These are phyloP conservation scores for Meandrusa payeni DNA, from an alignment of 2,888 invertebrate species.

Conservation along the genomic window DNA sequence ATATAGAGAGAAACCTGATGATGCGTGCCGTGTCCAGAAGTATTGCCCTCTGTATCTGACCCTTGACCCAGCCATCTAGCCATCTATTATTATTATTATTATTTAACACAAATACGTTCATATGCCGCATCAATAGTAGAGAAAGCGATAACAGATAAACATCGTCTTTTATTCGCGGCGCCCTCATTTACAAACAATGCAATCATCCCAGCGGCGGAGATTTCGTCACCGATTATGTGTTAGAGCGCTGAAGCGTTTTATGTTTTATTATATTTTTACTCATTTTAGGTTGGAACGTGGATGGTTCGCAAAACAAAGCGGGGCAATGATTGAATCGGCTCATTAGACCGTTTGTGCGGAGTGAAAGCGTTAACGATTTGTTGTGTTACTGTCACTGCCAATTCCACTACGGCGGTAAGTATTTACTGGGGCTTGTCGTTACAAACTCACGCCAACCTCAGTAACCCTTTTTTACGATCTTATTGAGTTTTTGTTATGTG, in stretches of 20 bases:
- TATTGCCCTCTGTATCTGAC: too few species aligned
- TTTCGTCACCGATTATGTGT: slow-evolving; percentile 65
- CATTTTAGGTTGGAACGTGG: slow-evolving; percentile 36
- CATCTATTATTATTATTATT: too few species aligned
- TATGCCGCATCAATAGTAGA: slow-evolving; percentile 24
- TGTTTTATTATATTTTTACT: slow-evolving; percentile 34
- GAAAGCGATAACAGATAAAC: slow-evolving; percentile 47
- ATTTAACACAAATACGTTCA: background rate
- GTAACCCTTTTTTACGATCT: too few species aligned
- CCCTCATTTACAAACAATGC: slow-evolving; percentile 74
- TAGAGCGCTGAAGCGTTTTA: slow-evolving; percentile 35
- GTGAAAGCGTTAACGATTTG: slow-evolving; percentile 41
- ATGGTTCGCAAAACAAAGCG: slow-evolving; percentile 48
- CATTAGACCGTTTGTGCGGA: slow-evolving; percentile 37
- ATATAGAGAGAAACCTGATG: too few species aligned
- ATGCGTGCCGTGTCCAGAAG: too few species aligned
- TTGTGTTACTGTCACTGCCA: background rate
- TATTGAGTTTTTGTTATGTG: too few species aligned
- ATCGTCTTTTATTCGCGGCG: slow-evolving; percentile 52
- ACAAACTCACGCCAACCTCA: too few species aligned
- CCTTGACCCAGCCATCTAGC: too few species aligned
- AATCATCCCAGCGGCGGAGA: slow-evolving; percentile 48
- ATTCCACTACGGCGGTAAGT: too few species aligned
- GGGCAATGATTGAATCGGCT: slow-evolving; percentile 52
- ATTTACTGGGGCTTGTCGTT: too few species aligned